A percentile compares a stretch with the other conserved stretches of the same genome.
Evolutionary conservation across 2,113 vertebrate species (phyloP).

Genomic region (Megaceryle maxima): DNA sequence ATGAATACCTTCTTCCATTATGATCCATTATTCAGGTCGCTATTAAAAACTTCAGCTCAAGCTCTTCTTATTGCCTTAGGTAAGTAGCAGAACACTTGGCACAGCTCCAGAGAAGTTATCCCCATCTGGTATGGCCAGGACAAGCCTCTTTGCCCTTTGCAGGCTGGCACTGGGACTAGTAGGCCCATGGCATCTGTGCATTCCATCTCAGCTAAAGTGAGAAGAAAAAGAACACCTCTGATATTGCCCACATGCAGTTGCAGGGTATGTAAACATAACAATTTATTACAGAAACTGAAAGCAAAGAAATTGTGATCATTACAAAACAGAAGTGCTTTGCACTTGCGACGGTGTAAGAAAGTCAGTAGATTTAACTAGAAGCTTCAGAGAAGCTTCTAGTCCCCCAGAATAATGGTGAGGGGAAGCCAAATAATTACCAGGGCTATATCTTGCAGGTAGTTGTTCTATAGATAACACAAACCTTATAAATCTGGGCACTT

Average conservation of each 20-base stretch:
- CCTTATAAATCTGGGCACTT: neutral
- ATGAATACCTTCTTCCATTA: neutral
- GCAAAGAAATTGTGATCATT: neutral
- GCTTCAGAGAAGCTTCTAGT: neutral
- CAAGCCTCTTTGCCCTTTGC: slow-evolving; percentile 25
- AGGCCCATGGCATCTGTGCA: slow-evolving; percentile 29
- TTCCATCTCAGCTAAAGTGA: neutral
- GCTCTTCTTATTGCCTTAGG: neutral
- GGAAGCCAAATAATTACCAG: neutral
- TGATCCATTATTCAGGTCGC: neutral
- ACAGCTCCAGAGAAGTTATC: neutral
- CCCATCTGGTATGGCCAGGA: neutral
- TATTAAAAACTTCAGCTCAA: neutral
- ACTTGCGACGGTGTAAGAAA: neutral
- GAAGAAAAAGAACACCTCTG: neutral
- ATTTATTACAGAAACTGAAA: neutral
- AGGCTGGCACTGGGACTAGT: slow-evolving; percentile 25
- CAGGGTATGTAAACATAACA: neutral
- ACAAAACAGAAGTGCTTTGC: neutral
- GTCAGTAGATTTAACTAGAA: neutral
- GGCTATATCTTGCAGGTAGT: neutral
- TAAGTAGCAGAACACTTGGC: neutral
- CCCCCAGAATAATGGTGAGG: neutral
- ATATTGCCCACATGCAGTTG: neutral
- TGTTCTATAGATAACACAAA: neutral